Base-by-base conservation (phyloP, 2,113 vertebrate species). In the Perca schrenkii region DNA sequence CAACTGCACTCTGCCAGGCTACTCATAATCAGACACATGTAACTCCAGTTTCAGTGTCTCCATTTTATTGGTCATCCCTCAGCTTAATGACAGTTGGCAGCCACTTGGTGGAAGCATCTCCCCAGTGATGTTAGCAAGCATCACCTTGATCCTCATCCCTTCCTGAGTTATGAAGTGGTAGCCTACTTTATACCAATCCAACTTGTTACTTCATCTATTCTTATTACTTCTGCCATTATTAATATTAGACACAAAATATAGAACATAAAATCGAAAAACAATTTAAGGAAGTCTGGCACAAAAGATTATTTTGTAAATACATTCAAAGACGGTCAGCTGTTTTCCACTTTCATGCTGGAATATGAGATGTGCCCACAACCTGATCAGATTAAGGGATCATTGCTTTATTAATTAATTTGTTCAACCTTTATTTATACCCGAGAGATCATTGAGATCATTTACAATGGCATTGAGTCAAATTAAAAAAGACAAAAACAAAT, bases 71-170 rank as follows among this genome's bases (percentile, higher is more conserved):
- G 12, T 21, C 25, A 47, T 28, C 1, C 31, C 28, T 11, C 25
- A 22, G 21, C 0, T 31, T 10, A 11, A 15, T 34, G 57, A 22
- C 58, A 36, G 46, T 3, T 7, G 2, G 72, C 28, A n/a, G 40
- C 49, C 62, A 47, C 61, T 58, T 31, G 62, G 74, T 77, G 74
- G 74, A 25, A n/a, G 36, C 52, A 66, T 65, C 22, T 46, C 61
- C n/a, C n/a, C 12, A 22, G 31, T 15, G 1, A 53, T 36, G 56
- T 21, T 10, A 25, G 22, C n/a, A 10, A n/a, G 8, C 6, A 53
- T 3, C 1, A n/a, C 13, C 3, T 11, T 13, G 19, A 13, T n/a
- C 34, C 34, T 63, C 40, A 11, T 43, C 8, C 40, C 40, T 7
- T 64, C 36, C n/a, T 8, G 40, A 22, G 61, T 31, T 4, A 43